Conservation (phyloP, 2,888 invertebrate species). For the Tipula helvola region DNA sequence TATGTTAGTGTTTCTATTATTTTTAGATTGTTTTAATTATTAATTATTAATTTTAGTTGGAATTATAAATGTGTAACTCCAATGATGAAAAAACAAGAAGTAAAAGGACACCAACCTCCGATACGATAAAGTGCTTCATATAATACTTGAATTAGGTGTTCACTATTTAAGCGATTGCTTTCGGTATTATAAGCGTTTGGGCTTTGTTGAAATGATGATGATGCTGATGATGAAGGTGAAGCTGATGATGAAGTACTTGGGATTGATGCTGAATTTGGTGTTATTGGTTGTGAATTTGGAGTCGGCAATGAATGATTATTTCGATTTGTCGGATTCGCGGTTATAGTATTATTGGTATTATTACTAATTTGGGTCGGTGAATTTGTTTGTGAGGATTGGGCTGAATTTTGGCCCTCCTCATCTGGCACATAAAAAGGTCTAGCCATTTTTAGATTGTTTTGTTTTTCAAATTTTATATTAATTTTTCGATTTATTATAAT, state of each 20-base stretch:
- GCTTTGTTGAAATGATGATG: constrained; percentile 20
- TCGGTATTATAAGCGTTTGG: constrained; percentile 13
- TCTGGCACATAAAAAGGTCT: constrained; percentile 36
- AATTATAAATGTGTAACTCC: constrained; percentile 5
- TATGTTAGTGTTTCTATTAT: neutral
- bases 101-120: constrained; percentile 11
- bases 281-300: constrained; percentile 26
- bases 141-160: constrained; percentile 32
- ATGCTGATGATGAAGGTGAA: constrained; percentile 18
- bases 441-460: constrained; percentile 25
- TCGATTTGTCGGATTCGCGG: constrained; percentile 15
- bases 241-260: constrained; percentile 26
- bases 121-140: constrained; percentile 30
- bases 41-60: neutral
- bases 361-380: constrained; percentile 21
- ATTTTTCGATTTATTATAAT: neutral
- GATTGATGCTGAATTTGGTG: constrained; percentile 25
- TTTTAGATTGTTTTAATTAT: neutral
- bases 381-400: constrained; percentile 22
- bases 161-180: constrained; percentile 22
- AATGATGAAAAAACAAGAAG: constrained; percentile 9
- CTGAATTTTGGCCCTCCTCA: constrained; percentile 24
- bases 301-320: constrained; percentile 18
- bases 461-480: neutral
- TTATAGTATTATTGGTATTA: neutral